Evolutionary conservation across 2,113 vertebrate species (phyloP).

Genomic region (Corythaeola cristata): DNA sequence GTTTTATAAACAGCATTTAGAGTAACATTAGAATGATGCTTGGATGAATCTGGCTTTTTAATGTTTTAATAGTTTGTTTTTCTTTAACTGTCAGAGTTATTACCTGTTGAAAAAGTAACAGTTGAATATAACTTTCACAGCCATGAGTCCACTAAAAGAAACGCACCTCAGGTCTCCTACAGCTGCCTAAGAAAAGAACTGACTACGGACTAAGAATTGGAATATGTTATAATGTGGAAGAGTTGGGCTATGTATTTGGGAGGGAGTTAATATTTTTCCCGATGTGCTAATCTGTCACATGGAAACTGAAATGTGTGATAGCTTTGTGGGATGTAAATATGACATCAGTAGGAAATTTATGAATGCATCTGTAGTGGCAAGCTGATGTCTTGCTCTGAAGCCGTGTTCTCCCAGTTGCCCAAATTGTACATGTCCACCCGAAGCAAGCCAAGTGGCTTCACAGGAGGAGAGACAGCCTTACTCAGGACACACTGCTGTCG

Average conservation of each 20-base stretch:
- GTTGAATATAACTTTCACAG: not conserved
- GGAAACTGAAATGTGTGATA: not conserved
- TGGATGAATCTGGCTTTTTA: not conserved
- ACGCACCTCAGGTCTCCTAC: not conserved
- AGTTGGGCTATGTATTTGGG: not conserved
- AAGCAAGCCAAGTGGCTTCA: not conserved
- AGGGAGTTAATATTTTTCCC: not conserved
- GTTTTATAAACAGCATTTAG: not conserved
- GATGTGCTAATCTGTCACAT: not conserved
- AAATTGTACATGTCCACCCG: not conserved
- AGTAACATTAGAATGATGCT: not conserved
- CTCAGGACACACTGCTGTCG: rapidly evolving
- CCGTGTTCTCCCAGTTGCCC: not conserved
- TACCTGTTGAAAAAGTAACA: not conserved
- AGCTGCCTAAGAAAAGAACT: not conserved
- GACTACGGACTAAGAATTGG: not conserved
- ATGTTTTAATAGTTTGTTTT: not conserved
- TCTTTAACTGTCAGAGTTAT: not conserved
- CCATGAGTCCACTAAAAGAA: not conserved
- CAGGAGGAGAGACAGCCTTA: not conserved
- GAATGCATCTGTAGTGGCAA: not conserved
- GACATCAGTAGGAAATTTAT: not conserved
- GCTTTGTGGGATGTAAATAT: not conserved
- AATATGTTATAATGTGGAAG: not conserved
- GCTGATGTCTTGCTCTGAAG: not conserved